A percentile compares a stretch with the other conserved stretches of the same genome.
These are phyloP conservation scores for Bugula neritina DNA, from an alignment of 2,888 invertebrate genomes.

Conservation along the genomic window DNA sequence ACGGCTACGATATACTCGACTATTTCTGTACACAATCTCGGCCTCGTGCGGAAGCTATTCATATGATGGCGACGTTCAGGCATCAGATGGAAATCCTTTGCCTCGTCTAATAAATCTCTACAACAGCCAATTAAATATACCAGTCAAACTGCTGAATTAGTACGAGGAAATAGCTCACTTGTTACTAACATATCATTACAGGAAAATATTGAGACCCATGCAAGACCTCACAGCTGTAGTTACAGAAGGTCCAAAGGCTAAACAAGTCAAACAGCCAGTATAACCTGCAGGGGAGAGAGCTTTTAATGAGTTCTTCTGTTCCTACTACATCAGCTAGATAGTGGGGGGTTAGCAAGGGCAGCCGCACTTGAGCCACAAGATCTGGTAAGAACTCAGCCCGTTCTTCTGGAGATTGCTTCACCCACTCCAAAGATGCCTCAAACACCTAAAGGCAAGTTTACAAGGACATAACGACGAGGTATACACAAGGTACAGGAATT, in stretches of 20 bases:
- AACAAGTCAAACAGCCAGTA: no score
- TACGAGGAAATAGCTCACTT: no score
- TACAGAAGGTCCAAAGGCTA: no score
- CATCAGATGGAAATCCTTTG: slow-evolving; percentile 78
- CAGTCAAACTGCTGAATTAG: no score
- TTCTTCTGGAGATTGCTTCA: slow-evolving; percentile 61
- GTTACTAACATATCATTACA: no score
- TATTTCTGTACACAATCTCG: slow-evolving; percentile 67
- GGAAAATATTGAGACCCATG: no score
- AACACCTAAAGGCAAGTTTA: slow-evolving; percentile 60
- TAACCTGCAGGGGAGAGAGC: slow-evolving; percentile 73
- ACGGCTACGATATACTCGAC: slow-evolving; percentile 79
- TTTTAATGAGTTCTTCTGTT: slow-evolving; percentile 70
- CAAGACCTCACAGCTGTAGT: no score
- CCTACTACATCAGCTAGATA: slow-evolving; percentile 74
- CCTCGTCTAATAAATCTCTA: slow-evolving; percentile 77
- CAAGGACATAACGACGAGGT: no score
- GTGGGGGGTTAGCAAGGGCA: slow-evolving; percentile 74
- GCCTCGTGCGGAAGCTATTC: slow-evolving; percentile 70
- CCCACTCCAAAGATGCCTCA: slow-evolving; percentile 76
- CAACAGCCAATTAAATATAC: no score
- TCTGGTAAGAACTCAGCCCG: slow-evolving; percentile 63
- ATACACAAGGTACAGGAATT: no score
- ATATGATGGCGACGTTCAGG: slow-evolving; percentile 73
- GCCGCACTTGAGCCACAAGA: slow-evolving; percentile 68